A percentile compares a stretch with the other conserved stretches of the same genome.
phyloP scores from a whole-genome alignment of 1,140 invertebrate genomes.

The Aleiodes sp. region DNA sequence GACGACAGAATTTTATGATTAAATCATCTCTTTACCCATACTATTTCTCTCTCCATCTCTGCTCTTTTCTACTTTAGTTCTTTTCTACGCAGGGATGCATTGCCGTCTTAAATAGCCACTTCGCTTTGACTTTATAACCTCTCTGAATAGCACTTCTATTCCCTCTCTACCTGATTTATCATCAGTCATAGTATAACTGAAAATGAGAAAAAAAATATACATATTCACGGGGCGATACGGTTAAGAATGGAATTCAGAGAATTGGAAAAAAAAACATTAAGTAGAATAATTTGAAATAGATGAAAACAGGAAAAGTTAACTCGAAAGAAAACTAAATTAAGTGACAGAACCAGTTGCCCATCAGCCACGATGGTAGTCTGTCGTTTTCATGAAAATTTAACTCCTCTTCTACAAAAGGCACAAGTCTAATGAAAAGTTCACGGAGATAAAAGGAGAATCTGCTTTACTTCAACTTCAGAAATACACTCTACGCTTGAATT shows the following conservation, averaged over 20 bases:
- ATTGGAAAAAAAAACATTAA: not conserved
- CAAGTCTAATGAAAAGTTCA: slow-evolving; percentile 34
- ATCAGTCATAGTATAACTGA: not conserved
- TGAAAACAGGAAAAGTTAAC: not conserved
- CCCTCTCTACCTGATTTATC: no score
- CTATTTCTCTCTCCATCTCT: not conserved
- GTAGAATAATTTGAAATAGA: not conserved
- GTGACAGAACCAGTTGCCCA: not conserved
- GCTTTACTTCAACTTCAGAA: not conserved
- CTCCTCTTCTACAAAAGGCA: slow-evolving; percentile 37
- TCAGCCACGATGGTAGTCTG: not conserved
- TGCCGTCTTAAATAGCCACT: slow-evolving; percentile 4
- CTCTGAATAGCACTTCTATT: not conserved
- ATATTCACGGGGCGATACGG: no score
- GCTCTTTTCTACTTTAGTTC: not conserved
- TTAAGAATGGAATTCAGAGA: not conserved
- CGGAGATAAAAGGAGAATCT: slow-evolving; percentile 7
- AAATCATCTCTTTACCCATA: not conserved
- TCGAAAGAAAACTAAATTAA: not conserved
- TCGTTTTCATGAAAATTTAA: slow-evolving; percentile 41
- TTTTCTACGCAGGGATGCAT: not conserved
- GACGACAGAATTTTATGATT: slow-evolving; percentile 25
- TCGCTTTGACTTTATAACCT: not conserved
- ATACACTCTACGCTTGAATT: slow-evolving; percentile 5
- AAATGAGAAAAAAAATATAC: no score